Evolutionary conservation across 2,888 invertebrate species (phyloP).

Genomic region (Tipula confusa): DNA sequence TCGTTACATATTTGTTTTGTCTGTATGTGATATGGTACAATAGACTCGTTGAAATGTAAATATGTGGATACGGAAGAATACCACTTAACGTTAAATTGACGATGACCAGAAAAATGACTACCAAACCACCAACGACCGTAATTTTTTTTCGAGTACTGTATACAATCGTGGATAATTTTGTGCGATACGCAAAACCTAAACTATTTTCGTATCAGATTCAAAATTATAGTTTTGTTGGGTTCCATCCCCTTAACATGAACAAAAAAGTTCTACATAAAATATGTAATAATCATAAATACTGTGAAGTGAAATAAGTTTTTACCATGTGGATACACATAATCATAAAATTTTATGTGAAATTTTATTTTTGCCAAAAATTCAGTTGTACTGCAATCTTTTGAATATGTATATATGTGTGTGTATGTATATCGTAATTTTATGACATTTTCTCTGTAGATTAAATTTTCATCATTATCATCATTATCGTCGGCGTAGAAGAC

Average conservation of each 20-base stretch:
- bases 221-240: not conserved
- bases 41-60: not conserved
- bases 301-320: not conserved
- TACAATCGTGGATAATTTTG: not conserved
- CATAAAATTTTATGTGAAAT: conserved; percentile 25
- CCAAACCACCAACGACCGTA: not conserved
- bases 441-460: conserved; percentile 20
- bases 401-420: not conserved
- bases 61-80: not conserved
- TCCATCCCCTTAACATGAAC: conserved; percentile 12
- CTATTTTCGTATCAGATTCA: not conserved
- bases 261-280: not conserved
- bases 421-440: not conserved
- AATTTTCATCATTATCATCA: conserved; percentile 8
- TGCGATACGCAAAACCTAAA: not conserved
- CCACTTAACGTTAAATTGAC: not conserved
- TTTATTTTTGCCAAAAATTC: not conserved
- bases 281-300: conserved; percentile 16
- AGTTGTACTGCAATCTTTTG: not conserved
- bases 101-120: not conserved
- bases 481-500: not conserved
- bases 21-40: not conserved
- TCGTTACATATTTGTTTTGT: not conserved
- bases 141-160: not conserved
- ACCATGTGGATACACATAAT: not conserved